These are phyloP conservation scores for Coregonus sp. DNA, from an alignment of 2,797 vertebrate species.

Conservation along the genomic window DNA sequence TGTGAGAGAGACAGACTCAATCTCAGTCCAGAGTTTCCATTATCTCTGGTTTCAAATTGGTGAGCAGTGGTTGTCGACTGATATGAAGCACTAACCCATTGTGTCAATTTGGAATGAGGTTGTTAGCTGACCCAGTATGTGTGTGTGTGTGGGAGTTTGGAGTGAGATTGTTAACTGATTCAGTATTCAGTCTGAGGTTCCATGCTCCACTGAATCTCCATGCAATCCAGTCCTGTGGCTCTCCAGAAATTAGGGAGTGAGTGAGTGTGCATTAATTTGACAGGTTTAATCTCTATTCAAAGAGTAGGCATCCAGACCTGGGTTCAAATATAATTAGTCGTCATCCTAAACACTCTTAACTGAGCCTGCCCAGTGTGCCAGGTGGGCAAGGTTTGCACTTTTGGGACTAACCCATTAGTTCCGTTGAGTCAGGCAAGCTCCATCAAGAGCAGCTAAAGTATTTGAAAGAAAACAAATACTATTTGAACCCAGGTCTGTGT, in stretches of 20 bases:
- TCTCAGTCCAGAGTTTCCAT: conserved; percentile 47
- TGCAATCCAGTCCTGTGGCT: conserved; percentile 57
- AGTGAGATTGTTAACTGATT: conserved; percentile 59
- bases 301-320: background rate
- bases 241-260: conserved; percentile 51
- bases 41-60: conserved; percentile 53
- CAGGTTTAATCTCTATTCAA: conserved; percentile 50
- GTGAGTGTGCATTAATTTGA: conserved; percentile 33
- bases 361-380: background rate
- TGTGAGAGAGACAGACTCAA: conserved; percentile 26
- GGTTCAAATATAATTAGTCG: background rate
- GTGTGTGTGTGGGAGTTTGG: conserved; percentile 25
- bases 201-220: conserved; percentile 61
- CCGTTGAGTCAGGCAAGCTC: too few species aligned
- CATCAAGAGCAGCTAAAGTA: too few species aligned
- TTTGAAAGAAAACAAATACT: too few species aligned
- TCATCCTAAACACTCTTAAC: background rate
- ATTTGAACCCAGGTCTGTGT: too few species aligned
- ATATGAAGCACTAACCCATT: conserved; percentile 47
- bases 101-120: conserved; percentile 55
- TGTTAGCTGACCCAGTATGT: conserved; percentile 42
- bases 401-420: too few species aligned
- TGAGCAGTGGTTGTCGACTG: conserved; percentile 49
- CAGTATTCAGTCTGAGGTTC: conserved; percentile 55
- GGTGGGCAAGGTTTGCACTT: background rate